phyloP scores from a whole-genome alignment of 2,888 invertebrate species.

The Spialia ferax region DNA sequence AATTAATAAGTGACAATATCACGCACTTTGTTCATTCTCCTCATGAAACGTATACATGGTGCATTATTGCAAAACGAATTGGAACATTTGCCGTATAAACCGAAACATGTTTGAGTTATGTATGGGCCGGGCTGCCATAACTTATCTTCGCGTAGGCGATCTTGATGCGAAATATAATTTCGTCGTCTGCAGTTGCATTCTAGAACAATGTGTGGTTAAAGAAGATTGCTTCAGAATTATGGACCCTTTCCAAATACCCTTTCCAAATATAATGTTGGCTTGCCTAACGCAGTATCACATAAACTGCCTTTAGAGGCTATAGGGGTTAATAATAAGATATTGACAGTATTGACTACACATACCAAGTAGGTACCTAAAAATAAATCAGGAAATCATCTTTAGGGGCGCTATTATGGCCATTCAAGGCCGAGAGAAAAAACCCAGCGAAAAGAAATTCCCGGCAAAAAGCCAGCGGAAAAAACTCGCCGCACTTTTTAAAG shows the following conservation, averaged over 20 bases:
- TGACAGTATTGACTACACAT: too few species aligned
- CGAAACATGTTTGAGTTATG: slow-evolving; percentile 71
- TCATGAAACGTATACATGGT: slow-evolving; percentile 54
- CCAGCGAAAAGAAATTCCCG: too few species aligned
- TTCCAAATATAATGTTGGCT: too few species aligned
- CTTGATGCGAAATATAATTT: slow-evolving; percentile 66
- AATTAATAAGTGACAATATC: slow-evolving; percentile 28
- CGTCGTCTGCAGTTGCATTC: slow-evolving; percentile 60
- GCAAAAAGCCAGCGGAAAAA: too few species aligned
- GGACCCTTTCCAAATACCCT: neutral
- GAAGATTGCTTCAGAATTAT: neutral
- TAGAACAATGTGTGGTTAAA: slow-evolving; percentile 31
- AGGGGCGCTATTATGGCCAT: too few species aligned
- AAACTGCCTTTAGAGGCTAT: too few species aligned
- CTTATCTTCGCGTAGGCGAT: slow-evolving; percentile 69
- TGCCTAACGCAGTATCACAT: too few species aligned
- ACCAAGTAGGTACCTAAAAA: too few species aligned
- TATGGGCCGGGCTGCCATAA: slow-evolving; percentile 60
- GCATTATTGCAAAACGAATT: slow-evolving; percentile 69
- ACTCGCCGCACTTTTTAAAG: too few species aligned
- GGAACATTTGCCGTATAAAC: slow-evolving; percentile 57
- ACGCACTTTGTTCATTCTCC: slow-evolving; percentile 51
- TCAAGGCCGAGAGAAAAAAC: too few species aligned
- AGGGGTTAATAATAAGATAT: too few species aligned
- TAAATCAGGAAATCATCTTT: too few species aligned